Conservation (phyloP, 2,888 invertebrate species). For the Nomada ferruginata region DNA sequence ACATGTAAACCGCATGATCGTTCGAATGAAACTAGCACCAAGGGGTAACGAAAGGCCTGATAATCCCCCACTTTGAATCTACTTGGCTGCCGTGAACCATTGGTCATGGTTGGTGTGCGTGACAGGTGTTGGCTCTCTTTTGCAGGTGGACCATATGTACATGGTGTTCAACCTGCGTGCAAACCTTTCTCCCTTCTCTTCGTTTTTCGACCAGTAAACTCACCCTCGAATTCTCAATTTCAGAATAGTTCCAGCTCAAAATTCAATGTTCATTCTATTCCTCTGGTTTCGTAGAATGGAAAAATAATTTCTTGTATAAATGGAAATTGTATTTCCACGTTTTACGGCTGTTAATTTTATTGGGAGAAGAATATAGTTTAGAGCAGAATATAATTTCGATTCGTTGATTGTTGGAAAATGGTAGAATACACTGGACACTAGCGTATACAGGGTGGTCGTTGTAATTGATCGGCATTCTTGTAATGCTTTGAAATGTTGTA, state of each 20-base stretch:
- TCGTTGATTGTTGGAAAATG: too few species aligned
- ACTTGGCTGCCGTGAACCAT: constrained; percentile 49
- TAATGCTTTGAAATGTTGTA: too few species aligned
- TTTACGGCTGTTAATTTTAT: too few species aligned
- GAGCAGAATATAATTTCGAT: too few species aligned
- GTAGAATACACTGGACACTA: too few species aligned
- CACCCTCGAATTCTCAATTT: constrained; percentile 9
- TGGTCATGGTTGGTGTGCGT: constrained; percentile 69
- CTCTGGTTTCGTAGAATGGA: not conserved
- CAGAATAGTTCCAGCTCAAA: not conserved
- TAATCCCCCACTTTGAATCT: constrained; percentile 56
- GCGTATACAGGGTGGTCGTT: too few species aligned
- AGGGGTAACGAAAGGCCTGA: constrained; percentile 57
- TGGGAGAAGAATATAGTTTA: too few species aligned
- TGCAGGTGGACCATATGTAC: constrained; percentile 79
- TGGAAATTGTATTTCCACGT: too few species aligned
- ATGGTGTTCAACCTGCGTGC: constrained; percentile 57
- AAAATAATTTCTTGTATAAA: not conserved
- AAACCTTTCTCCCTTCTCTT: constrained; percentile 58
- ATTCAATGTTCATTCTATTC: too few species aligned
- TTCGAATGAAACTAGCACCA: constrained; percentile 63
- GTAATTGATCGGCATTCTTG: too few species aligned
- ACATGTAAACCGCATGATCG: constrained; percentile 57
- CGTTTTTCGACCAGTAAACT: constrained; percentile 17
- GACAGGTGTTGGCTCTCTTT: constrained; percentile 78